Percentiles rank a stretch among this genome's conserved stretches.
Conservation (phyloP, 2,888 invertebrate species). For the Meiosimyza decipiens region DNA sequence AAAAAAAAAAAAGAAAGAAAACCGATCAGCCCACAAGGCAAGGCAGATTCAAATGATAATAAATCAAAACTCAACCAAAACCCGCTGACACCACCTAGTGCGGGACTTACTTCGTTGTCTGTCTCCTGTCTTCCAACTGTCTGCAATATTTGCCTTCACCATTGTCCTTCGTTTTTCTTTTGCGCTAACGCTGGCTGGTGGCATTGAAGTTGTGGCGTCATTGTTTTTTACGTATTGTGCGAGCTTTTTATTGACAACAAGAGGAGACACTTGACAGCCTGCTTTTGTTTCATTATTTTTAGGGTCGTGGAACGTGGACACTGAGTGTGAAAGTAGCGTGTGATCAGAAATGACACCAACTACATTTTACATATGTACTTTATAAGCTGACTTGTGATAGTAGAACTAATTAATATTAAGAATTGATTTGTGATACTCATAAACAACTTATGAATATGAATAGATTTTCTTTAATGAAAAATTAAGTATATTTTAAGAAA, state of each 20-base stretch:
- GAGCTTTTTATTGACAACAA: background rate
- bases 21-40: background rate
- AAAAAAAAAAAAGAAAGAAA: background rate
- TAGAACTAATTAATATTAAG: background rate
- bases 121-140: background rate
- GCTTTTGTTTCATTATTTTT: conserved; percentile 3
- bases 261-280: background rate
- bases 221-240: conserved; percentile 3
- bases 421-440: background rate
- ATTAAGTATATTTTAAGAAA: background rate
- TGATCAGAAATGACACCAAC: too few relatives aligned
- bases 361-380: too few relatives aligned
- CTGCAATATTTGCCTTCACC: background rate
- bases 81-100: background rate
- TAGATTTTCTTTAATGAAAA: background rate
- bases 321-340: conserved; percentile 1
- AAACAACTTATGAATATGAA: background rate
- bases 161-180: background rate
- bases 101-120: background rate
- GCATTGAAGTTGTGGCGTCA: conserved; percentile 23
- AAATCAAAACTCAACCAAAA: conserved; percentile 11
- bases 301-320: background rate
- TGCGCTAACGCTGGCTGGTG: conserved; percentile 1
- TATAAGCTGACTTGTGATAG: background rate
- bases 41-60: conserved; percentile 13